Conservation (phyloP, 2,797 vertebrate genomes). For the Parotocinclus haroldoi region DNA sequence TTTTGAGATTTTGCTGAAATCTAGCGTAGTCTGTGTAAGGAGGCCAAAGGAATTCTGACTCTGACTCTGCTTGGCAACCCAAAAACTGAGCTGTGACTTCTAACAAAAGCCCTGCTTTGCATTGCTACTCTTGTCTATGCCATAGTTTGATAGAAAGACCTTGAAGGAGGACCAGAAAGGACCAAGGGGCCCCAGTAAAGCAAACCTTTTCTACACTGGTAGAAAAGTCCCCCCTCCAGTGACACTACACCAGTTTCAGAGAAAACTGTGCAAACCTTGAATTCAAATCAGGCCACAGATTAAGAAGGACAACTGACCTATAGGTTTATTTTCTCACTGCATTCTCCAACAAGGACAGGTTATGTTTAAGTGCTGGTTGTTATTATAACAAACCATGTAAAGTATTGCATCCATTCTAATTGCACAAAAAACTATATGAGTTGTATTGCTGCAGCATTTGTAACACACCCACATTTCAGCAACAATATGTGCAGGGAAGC, state of each 20-base stretch:
- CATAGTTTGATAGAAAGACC: constrained; percentile 63
- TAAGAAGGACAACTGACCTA: neutral
- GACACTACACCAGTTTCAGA: neutral
- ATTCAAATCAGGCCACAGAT: constrained; percentile 29
- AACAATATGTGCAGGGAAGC: too few relatives aligned
- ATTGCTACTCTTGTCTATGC: constrained; percentile 51
- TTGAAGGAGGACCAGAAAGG: constrained; percentile 53
- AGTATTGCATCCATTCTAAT: too few relatives aligned
- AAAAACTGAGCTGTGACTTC: constrained; percentile 68
- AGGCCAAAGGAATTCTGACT: constrained; percentile 63
- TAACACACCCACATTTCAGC: too few relatives aligned
- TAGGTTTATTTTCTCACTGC: neutral
- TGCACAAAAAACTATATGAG: too few relatives aligned
- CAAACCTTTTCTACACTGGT: constrained; percentile 45
- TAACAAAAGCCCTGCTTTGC: constrained; percentile 70
- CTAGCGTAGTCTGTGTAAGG: constrained; percentile 48
- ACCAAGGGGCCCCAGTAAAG: constrained; percentile 65
- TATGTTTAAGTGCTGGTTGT: too few relatives aligned
- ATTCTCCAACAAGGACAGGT: too few relatives aligned
- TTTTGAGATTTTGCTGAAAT: constrained; percentile 48
- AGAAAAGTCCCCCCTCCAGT: constrained; percentile 26
- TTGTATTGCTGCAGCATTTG: too few relatives aligned
- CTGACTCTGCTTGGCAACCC: constrained; percentile 71
- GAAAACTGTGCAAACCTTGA: constrained; percentile 23
- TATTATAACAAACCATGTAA: too few relatives aligned